These are phyloP conservation scores for Drosophila azteca DNA, from an alignment of 1,140 invertebrate species.

Conservation along the genomic window DNA sequence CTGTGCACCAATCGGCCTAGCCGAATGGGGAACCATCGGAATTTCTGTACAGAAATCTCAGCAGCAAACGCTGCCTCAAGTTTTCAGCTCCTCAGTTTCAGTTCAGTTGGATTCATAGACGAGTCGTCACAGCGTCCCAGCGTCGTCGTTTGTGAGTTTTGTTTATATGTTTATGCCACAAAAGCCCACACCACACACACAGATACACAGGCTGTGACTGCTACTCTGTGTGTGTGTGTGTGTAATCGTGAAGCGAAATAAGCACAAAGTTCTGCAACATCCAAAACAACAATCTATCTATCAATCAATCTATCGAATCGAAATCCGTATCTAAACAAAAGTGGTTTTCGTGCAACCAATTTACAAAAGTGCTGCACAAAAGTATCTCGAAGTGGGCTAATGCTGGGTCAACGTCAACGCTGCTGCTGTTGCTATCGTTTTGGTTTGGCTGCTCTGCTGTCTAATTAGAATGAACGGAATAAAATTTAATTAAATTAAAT, in stretches of 20 bases:
- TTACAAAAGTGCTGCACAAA: slow-evolving; percentile 27
- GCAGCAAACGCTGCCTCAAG: slow-evolving; percentile 49
- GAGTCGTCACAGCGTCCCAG: slow-evolving; percentile 69
- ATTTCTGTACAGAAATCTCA: slow-evolving; percentile 76
- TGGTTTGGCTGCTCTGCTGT: slow-evolving; percentile 18
- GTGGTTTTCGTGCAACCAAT: slow-evolving; percentile 38
- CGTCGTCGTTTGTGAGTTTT: slow-evolving; percentile 74
- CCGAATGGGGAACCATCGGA: slow-evolving; percentile 57
- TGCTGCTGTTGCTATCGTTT: slow-evolving; percentile 26
- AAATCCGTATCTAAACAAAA: slow-evolving; percentile 36
- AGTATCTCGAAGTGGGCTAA: background rate
- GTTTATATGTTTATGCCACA: slow-evolving; percentile 71
- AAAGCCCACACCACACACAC: slow-evolving; percentile 15
- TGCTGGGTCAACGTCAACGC: slow-evolving; percentile 2
- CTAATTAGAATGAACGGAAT: slow-evolving; percentile 11
- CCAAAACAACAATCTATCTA: slow-evolving; percentile 18
- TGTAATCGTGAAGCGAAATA: slow-evolving; percentile 10
- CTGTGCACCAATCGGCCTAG: slow-evolving; percentile 46
- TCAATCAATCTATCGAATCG: slow-evolving; percentile 7
- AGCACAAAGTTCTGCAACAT: slow-evolving; percentile 35
- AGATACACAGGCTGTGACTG: slow-evolving; percentile 10
- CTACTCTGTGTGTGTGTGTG: slow-evolving; percentile 28
- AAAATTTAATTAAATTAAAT: slow-evolving; percentile 61
- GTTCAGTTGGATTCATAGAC: slow-evolving; percentile 69
- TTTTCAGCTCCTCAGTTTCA: slow-evolving; percentile 56